These are phyloP conservation scores for Aramus guarauna DNA, from an alignment of 2,113 vertebrate species.

Conservation along the genomic window DNA sequence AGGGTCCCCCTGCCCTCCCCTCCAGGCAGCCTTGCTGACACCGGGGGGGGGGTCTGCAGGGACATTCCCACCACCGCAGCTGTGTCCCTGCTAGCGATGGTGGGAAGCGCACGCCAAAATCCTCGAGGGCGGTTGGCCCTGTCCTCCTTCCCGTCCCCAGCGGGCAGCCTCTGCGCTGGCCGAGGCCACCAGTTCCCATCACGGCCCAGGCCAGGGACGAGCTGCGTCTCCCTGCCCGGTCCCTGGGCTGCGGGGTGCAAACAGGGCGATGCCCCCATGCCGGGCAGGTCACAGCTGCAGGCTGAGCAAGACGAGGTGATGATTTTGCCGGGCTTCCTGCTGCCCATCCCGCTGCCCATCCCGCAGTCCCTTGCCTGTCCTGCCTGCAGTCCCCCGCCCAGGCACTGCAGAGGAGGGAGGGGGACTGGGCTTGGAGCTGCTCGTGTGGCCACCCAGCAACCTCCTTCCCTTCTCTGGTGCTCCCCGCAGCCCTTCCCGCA, in stretches of 20 bases:
- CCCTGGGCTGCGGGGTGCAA: neutral
- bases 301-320: neutral
- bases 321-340: neutral
- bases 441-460: neutral
- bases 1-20: neutral
- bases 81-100: neutral
- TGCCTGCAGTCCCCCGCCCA: neutral
- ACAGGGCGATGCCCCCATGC: accelerated
- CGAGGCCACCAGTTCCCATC: neutral
- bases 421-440: neutral
- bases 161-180: neutral
- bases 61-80: neutral
- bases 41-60: neutral
- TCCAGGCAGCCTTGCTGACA: neutral
- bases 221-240: neutral
- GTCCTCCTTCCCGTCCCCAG: neutral
- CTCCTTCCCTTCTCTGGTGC: accelerated
- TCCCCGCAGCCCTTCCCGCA: neutral
- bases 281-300: neutral
- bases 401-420: neutral
- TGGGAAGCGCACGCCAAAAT: neutral
- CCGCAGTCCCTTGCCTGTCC: neutral
- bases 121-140: neutral
- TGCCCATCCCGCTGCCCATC: neutral
- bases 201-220: neutral